Conservation (phyloP, 2,113 vertebrate genomes). For the Circaetus gallicus region DNA sequence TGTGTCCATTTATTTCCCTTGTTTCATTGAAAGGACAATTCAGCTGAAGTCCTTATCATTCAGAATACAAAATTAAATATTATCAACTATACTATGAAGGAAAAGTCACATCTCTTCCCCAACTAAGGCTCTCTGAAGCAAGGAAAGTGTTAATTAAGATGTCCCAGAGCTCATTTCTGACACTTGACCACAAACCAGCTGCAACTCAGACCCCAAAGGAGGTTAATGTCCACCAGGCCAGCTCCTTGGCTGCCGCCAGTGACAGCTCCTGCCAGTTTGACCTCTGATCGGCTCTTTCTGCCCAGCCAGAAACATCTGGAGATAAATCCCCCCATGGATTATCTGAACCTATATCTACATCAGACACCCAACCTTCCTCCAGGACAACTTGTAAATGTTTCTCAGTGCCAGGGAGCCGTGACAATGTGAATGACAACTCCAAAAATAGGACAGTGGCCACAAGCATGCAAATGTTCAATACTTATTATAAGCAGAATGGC, state of each 20-base stretch:
- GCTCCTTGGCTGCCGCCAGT: not conserved
- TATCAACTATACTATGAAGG: not conserved
- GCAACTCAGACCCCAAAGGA: not conserved
- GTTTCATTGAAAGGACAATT: not conserved
- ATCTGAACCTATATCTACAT: not conserved
- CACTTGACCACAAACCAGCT: not conserved
- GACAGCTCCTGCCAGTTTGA: not conserved
- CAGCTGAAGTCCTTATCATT: not conserved
- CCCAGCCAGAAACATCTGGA: not conserved
- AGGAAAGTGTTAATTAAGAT: not conserved
- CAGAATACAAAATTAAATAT: not conserved
- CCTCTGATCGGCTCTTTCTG: not conserved
- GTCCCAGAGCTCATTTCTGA: not conserved
- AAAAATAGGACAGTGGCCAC: not conserved
- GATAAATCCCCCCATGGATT: rapidly evolving
- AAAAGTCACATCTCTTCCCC: not conserved
- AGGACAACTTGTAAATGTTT: not conserved
- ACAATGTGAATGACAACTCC: not conserved
- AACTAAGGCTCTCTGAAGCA: not conserved
- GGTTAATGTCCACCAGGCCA: not conserved
- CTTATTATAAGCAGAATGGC: not conserved
- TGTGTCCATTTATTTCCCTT: not conserved
- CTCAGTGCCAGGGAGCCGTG: not conserved
- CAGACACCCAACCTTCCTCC: not conserved
- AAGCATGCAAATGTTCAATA: not conserved